Percentiles rank a stretch among this genome's conserved stretches.
These are phyloP conservation scores for Myrmecobius fasciatus DNA, from an alignment of 2,113 vertebrate species.

Conservation along the genomic window DNA sequence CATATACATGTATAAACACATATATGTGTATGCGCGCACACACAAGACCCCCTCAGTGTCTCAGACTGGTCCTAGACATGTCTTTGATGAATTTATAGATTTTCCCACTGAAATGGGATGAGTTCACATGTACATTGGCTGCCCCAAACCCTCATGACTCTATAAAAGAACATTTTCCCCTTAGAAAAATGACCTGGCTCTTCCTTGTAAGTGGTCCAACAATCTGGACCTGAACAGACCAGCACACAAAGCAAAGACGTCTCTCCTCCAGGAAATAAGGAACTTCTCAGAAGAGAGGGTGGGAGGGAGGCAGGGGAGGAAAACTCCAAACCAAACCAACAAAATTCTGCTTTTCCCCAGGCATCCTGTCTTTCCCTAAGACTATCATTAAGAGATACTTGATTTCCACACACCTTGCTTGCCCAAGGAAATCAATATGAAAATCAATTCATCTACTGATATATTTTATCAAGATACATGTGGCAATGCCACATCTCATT, in stretches of 20 bases:
- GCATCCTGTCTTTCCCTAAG: constrained; percentile 22
- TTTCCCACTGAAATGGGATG: background rate
- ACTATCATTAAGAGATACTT: background rate
- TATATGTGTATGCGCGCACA: background rate
- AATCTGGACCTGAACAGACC: background rate
- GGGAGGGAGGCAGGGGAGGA: background rate
- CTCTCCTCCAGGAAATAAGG: background rate
- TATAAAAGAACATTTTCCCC: background rate
- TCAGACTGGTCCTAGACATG: rapidly evolving
- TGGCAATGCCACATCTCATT: constrained; percentile 76
- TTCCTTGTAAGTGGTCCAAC: background rate
- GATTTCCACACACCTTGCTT: constrained; percentile 47
- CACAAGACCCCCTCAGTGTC: background rate
- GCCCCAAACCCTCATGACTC: background rate
- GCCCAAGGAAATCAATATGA: constrained; percentile 69
- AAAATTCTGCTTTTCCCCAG: constrained; percentile 6
- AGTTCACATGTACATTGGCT: background rate
- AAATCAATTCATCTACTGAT: constrained; percentile 80
- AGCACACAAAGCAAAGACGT: background rate
- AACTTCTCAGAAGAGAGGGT: constrained; percentile 46
- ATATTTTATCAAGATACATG: constrained; percentile 79
- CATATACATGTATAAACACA: background rate
- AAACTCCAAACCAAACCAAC: background rate
- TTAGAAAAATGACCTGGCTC: background rate
- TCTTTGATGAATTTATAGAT: background rate